phyloP scores from a whole-genome alignment of 2,888 invertebrate species.

The Amaurobius ferox region DNA sequence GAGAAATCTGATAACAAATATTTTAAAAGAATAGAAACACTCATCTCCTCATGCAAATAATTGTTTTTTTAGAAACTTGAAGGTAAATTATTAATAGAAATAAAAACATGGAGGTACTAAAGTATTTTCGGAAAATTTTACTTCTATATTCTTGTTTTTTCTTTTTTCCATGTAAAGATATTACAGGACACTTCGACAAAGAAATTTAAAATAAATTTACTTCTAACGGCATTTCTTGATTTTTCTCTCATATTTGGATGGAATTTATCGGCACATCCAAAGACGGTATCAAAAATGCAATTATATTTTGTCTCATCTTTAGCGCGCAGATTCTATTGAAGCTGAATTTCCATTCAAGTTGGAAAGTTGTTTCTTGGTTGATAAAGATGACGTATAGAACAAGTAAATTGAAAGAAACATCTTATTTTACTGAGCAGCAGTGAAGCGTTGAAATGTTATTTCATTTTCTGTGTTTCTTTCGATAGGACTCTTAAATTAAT shows the following conservation, averaged over 20 bases:
- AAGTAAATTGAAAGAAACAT: neutral
- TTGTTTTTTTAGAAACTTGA: too few relatives aligned
- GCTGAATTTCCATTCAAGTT: slow-evolving; percentile 7
- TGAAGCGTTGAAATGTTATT: too few relatives aligned
- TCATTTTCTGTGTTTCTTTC: too few relatives aligned
- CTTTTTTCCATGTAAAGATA: neutral
- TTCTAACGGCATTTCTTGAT: neutral
- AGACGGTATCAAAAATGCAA: neutral
- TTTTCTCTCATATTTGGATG: neutral
- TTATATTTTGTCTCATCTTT: neutral
- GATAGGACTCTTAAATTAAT: too few relatives aligned
- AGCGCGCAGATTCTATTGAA: neutral
- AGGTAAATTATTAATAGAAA: too few relatives aligned
- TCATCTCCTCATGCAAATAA: too few relatives aligned
- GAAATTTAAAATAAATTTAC: neutral
- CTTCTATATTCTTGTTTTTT: neutral
- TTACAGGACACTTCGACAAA: neutral
- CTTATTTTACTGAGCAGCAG: neutral
- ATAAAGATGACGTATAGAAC: neutral
- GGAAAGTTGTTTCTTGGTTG: neutral
- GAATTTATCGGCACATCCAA: neutral
- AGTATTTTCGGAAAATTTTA: too few relatives aligned
- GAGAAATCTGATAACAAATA: too few relatives aligned
- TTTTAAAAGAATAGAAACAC: too few relatives aligned
- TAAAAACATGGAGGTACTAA: too few relatives aligned